Conservation (phyloP, 2,797 vertebrate genomes). For the Glyptemys insculpta region DNA sequence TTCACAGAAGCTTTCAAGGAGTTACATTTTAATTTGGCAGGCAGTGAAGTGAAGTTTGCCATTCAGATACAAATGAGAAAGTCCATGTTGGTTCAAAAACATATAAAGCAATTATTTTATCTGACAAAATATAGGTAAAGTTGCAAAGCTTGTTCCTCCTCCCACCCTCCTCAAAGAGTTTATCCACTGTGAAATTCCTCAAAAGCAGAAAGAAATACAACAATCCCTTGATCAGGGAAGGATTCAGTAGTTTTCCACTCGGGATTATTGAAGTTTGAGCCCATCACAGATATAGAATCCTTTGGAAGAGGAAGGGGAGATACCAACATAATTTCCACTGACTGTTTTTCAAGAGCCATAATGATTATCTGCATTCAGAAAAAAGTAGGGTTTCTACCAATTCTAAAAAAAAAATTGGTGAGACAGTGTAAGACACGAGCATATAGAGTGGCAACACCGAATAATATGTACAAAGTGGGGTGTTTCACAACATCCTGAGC, state of each 20-base stretch:
- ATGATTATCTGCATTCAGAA: not conserved
- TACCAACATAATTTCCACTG: not conserved
- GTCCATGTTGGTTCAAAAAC: not conserved
- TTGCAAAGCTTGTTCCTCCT: not conserved
- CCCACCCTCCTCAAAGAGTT: not conserved
- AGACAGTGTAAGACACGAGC: not conserved
- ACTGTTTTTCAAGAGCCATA: not conserved
- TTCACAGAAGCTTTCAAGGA: slow-evolving; percentile 9
- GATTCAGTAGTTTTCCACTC: not conserved
- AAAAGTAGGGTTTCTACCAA: not conserved
- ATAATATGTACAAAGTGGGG: slow-evolving; percentile 23
- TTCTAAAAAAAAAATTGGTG: not conserved
- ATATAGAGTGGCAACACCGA: slow-evolving; percentile 7
- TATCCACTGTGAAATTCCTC: not conserved
- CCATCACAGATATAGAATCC: not conserved
- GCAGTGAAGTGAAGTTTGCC: not conserved
- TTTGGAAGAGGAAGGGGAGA: not conserved
- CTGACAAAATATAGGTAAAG: not conserved
- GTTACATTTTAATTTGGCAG: slow-evolving; percentile 45
- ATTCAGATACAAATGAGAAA: not conserved
- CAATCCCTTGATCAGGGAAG: rapidly evolving
- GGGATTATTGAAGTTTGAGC: not conserved
- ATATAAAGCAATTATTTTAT: not conserved
- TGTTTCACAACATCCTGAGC: slow-evolving; percentile 28
- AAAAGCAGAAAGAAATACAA: rapidly evolving